Conservation (phyloP, 2,888 invertebrate species). For the Diaprepes abbreviatus region DNA sequence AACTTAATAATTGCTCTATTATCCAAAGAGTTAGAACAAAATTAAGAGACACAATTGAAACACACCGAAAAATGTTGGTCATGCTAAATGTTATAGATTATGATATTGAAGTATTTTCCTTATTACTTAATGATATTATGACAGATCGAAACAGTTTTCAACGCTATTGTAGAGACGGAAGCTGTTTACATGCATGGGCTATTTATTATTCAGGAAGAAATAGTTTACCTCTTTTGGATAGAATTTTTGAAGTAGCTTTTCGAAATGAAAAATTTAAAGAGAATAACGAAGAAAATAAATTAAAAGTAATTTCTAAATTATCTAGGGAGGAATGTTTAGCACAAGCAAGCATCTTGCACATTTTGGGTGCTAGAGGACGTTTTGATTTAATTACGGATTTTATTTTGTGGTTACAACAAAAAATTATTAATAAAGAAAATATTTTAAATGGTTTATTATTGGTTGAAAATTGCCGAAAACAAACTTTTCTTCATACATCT, state of each 20-base stretch:
- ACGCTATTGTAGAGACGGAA: neutral
- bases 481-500: neutral
- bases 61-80: neutral
- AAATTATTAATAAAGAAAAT: neutral
- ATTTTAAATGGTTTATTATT: neutral
- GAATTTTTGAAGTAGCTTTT: neutral
- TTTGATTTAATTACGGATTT: neutral
- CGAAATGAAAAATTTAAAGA: neutral
- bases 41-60: neutral
- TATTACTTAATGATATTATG: neutral
- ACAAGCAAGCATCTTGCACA: neutral
- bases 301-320: neutral
- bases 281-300: neutral
- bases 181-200: neutral
- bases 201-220: neutral
- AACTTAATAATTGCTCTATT: neutral
- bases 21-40: neutral
- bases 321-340: neutral
- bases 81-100: neutral
- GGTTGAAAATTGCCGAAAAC: neutral
- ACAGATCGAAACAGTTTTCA: neutral
- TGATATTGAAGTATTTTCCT: neutral
- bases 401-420: neutral
- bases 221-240: neutral
- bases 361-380: neutral